These are phyloP conservation scores for Eristalis intricaria DNA, from an alignment of 2,888 invertebrate species.

Conservation along the genomic window DNA sequence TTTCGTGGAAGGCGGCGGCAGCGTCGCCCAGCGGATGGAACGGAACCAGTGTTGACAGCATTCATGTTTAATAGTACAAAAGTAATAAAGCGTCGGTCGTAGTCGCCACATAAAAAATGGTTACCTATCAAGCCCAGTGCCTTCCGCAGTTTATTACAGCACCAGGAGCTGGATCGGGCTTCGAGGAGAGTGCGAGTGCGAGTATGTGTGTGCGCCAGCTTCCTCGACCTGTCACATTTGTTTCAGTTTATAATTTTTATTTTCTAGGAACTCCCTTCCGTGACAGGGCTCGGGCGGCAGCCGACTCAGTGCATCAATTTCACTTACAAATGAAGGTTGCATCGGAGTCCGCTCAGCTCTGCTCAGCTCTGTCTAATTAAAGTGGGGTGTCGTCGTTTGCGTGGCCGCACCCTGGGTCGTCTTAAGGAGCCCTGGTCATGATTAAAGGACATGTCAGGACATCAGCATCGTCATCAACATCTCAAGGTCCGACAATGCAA, in stretches of 20 bases:
- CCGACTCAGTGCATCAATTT: constrained; percentile 58
- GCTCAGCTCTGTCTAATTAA: constrained; percentile 47
- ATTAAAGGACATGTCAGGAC: constrained; percentile 37
- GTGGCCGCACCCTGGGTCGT: neutral
- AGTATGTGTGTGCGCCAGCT: constrained; percentile 30
- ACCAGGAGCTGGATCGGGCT: neutral
- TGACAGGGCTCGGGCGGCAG: constrained; percentile 27
- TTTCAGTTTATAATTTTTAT: constrained; percentile 68
- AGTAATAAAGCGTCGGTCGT: constrained; percentile 71
- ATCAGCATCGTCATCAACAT: constrained; percentile 16
- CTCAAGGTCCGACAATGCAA: constrained; percentile 45
- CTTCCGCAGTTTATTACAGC: constrained; percentile 67
- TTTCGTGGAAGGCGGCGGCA: neutral
- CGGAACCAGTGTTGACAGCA: constrained; percentile 72
- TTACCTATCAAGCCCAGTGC: constrained; percentile 70
- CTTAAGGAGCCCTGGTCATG: constrained; percentile 5
- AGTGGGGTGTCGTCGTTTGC: neutral
- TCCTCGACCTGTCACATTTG: constrained; percentile 67
- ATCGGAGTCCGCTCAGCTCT: neutral
- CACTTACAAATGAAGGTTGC: constrained; percentile 40
- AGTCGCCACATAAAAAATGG: constrained; percentile 69
- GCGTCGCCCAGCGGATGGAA: constrained; percentile 47
- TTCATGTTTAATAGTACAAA: constrained; percentile 72
- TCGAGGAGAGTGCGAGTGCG: neutral
- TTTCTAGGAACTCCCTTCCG: constrained; percentile 20